A percentile compares a stretch with the other conserved stretches of the same genome.
Conservation (phyloP, 2,888 invertebrate species). For the Drosophila heteroneura region DNA sequence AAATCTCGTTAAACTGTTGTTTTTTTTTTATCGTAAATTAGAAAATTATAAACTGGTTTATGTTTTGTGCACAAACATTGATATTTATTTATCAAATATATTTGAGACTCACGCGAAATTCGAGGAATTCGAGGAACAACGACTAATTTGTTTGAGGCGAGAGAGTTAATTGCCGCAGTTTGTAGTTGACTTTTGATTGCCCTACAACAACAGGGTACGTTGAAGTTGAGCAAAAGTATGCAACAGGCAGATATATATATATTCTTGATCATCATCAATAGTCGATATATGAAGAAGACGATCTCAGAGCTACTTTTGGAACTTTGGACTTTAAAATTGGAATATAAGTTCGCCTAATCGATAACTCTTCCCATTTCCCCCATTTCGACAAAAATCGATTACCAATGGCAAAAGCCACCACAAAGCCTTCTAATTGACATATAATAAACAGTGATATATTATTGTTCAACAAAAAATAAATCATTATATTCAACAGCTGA, state of each 20-base stretch:
- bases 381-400: neutral
- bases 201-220: neutral
- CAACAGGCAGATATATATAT: neutral
- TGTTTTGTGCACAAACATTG: conserved; percentile 2
- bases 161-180: conserved; percentile 48
- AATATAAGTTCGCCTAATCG: neutral
- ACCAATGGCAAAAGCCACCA: neutral
- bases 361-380: neutral
- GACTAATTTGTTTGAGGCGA: conserved; percentile 50
- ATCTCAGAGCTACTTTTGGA: neutral
- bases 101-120: conserved; percentile 36
- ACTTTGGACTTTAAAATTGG: neutral
- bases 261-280: neutral
- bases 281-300: neutral
- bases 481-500: neutral
- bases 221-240: neutral
- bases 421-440: neutral
- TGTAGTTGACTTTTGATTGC: conserved; percentile 5
- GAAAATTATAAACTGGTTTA: conserved; percentile 51
- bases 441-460: neutral
- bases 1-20: conserved; percentile 50
- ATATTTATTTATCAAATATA: conserved; percentile 16
- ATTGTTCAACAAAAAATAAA: neutral
- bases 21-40: conserved; percentile 32
- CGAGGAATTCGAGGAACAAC: conserved; percentile 43